Base-by-base conservation (phyloP, 2,888 invertebrate species). In the Fragum fragum region DNA sequence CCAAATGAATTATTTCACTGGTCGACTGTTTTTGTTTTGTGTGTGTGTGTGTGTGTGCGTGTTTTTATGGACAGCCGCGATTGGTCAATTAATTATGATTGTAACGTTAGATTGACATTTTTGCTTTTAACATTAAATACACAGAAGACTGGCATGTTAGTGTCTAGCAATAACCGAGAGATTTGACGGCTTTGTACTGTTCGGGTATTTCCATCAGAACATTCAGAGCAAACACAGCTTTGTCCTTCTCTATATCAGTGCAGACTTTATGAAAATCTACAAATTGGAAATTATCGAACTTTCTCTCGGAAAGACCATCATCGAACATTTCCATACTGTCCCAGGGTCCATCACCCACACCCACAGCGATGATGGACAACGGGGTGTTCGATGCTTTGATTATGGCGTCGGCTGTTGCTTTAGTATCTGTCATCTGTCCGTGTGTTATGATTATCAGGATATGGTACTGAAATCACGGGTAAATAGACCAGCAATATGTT, bases 321-420 rank as follows among this genome's bases (percentile, higher is more conserved):
- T 95, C 95, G 88, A 95, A 95, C 55, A 94, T 94, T 36, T 93
- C 91, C 95, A 95, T 95, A 89, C 94, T 94, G 42, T 95, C 94
- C 95, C 95, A 95, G 0, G 95, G 95, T 3, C 95, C 95, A 85
- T 95, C 95, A 5, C 95, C 95, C 2, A 95, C 95, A 0, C 95
- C 95, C 0, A 95, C 94, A 71, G 95, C 93, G 69, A 95, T 94
- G 79, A 95, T 95, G 3, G 95, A 95, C 36, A 95, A 90, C 3
- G 95, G 95, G 79, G 93, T 94, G 76, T 93, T 90, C 23, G 95
- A 95, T 2, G 95, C 95, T 52, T 94, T 93, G 3, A 95, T 95
- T 21, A 95, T 95, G 26, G 95, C 95, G 21, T 94, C 90, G 1
- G 92, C 86, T 0, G 95, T 95, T 1, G 93, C 93, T 29, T 93